Evolutionary conservation across 2,888 invertebrate species (phyloP).

Genomic region (Tuberolachnus salignus): DNA sequence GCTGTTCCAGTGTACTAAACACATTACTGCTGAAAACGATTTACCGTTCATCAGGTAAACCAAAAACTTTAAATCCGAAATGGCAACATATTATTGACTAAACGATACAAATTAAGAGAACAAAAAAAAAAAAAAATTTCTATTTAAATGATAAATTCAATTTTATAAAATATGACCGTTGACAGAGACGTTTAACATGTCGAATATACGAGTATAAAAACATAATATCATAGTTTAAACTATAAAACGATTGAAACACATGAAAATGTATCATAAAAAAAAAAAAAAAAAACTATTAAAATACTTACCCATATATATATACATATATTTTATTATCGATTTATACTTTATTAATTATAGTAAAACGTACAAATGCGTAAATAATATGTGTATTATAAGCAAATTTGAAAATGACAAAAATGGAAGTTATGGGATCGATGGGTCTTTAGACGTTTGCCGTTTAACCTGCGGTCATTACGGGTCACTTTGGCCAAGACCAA

Average conservation of each 20-base stretch:
- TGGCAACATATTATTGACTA: background rate
- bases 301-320: too few relatives aligned
- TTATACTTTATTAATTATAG: background rate
- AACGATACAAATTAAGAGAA: too few relatives aligned
- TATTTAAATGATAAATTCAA: too few relatives aligned
- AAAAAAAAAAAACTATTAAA: too few relatives aligned
- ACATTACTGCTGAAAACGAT: background rate
- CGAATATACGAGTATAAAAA: too few relatives aligned
- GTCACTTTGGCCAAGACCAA: conserved; percentile 75
- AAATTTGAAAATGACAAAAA: conserved; percentile 28
- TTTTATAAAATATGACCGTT: too few relatives aligned
- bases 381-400: conserved; percentile 57
- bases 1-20: background rate
- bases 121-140: too few relatives aligned
- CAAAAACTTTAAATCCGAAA: background rate
- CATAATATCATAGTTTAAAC: too few relatives aligned
- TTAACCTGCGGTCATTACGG: conserved; percentile 74
- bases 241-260: too few relatives aligned
- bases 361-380: conserved; percentile 55
- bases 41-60: conserved; percentile 28
- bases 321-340: background rate
- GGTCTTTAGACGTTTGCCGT: conserved; percentile 70
- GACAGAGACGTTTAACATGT: too few relatives aligned
- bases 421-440: conserved; percentile 11
- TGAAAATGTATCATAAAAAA: too few relatives aligned